Evolutionary conservation across 2,113 vertebrate species (phyloP).

Genomic region (Gallinago media): DNA sequence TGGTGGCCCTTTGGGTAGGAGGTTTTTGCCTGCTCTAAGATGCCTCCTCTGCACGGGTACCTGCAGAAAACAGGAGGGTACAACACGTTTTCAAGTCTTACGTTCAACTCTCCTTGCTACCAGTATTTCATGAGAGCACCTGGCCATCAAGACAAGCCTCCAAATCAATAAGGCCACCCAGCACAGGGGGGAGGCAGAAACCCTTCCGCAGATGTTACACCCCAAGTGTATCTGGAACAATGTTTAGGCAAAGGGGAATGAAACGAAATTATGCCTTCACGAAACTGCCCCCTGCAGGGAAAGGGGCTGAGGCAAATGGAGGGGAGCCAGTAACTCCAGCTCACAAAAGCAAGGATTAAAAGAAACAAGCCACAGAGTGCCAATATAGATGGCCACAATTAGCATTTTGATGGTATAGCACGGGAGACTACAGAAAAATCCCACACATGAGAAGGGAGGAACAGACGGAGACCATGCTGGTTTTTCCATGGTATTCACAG

Average conservation of each 20-base stretch:
- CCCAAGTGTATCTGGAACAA: background rate
- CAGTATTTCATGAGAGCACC: rapidly evolving
- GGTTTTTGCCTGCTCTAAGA: background rate
- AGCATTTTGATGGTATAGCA: background rate
- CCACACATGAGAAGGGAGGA: background rate
- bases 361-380: background rate
- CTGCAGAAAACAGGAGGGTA: background rate
- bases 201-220: background rate
- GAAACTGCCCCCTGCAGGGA: background rate
- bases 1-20: background rate
- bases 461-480: background rate
- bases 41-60: background rate
- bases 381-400: background rate
- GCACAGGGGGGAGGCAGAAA: background rate
- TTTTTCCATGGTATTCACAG: background rate
- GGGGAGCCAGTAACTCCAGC: background rate
- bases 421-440: background rate
- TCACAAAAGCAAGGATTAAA: background rate
- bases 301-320: background rate
- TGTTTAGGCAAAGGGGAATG: background rate
- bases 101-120: background rate
- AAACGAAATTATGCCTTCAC: background rate
- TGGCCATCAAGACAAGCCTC: background rate
- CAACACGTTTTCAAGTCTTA: background rate
- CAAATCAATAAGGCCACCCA: background rate